A percentile compares a stretch with the other conserved stretches of the same genome.
These are phyloP conservation scores for Blera fallax DNA, from an alignment of 2,888 invertebrate genomes.

Conservation along the genomic window DNA sequence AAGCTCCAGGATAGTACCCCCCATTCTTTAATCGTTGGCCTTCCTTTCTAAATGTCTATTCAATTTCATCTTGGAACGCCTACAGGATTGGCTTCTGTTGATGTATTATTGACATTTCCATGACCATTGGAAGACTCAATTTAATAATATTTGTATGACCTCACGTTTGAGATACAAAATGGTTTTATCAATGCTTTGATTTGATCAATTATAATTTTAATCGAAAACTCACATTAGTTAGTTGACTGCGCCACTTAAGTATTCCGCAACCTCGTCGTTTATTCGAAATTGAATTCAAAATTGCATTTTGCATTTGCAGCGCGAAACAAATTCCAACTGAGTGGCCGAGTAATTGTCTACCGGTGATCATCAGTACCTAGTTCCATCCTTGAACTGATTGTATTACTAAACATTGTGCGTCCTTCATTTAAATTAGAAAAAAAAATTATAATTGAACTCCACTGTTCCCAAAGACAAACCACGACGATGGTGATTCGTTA, in stretches of 20 bases:
- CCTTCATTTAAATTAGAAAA: constrained; percentile 59
- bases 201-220: constrained; percentile 51
- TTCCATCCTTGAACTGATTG: constrained; percentile 63
- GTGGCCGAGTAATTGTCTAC: constrained; percentile 17
- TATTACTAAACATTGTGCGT: constrained; percentile 45
- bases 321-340: constrained; percentile 51
- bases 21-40: no score
- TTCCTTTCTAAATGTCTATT: no score
- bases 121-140: background rate
- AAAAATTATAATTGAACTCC: constrained; percentile 56
- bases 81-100: no score
- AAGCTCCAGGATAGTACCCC: no score
- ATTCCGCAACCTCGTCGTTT: constrained; percentile 46
- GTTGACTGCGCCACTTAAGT: constrained; percentile 24
- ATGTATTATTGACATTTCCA: no score
- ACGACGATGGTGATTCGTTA: constrained; percentile 10
- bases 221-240: constrained; percentile 53
- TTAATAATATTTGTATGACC: background rate
- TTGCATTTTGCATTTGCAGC: constrained; percentile 36
- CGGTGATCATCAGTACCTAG: constrained; percentile 6
- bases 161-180: background rate
- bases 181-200: background rate
- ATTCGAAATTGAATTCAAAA: constrained; percentile 64
- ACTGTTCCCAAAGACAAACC: background rate
- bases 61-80: no score